Evolutionary conservation across 2,888 invertebrate species (phyloP), one percentile per base, ranked within the genome.

Genomic region (Spicauda simplicius): DNA sequence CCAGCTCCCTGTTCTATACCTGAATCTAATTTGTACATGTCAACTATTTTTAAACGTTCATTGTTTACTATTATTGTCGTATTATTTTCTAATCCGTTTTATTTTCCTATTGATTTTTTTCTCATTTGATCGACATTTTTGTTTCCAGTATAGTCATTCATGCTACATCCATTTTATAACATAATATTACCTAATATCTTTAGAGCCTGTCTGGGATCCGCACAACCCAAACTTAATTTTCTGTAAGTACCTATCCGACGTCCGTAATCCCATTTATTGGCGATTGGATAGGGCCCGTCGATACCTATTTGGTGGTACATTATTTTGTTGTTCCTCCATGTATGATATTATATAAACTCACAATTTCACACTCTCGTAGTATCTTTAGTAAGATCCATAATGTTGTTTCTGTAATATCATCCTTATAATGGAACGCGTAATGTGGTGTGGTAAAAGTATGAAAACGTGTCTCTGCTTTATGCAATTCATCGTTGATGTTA

Each of bases 1-100:
- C 80, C 83, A 59, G 45, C 66, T 60, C 60, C 65, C 48, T 48
- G 30, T 59, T 65, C 58, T 33, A 19, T 37, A 50, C 63, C 59
- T 60, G 59, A 55, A 33, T 60, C 60, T 66, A 33, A 59, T 59
- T 60, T 66, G 50, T 41, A 14, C 53, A 55, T 59, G 65, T 19
- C 45, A 33, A 55, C 59, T 11, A 20, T 37, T 41, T 30, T 11
- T 52, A 12, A 45, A 30, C n/a, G 14, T 25, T 25, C 33, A 30
- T 55, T 33, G 55, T 55, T n/a, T 33, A n/a, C 12, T 10, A n/a
- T 10, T 25, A 25, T 25, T 25, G 25, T 25, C 25, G 25, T 25
- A 25, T 37, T 57, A 19, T 16, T 33, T 56, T 16, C 1, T 25
- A 33, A 33, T 25, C 25, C 25, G 25, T 25, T 1, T 33, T 33